Base-by-base conservation (phyloP, 2,888 invertebrate genomes). In the Dicycla oo region DNA sequence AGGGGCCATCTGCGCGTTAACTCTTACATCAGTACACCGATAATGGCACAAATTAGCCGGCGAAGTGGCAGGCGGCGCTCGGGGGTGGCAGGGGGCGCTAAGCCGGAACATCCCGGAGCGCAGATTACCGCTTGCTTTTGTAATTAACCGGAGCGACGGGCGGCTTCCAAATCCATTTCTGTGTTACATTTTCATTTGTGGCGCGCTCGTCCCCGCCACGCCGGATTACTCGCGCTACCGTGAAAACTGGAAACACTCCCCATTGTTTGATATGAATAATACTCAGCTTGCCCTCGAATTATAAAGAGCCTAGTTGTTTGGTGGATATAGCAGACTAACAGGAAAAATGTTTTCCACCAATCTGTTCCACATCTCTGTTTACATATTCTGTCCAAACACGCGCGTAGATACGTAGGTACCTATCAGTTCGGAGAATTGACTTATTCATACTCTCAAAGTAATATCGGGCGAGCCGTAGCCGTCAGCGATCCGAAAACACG, bases 101-200 rank as follows among this genome's bases (percentile, higher is more conserved):
- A 95, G 95, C 95, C 95, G 95, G 95, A 95, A 95, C 95, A 95
- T 95, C 95, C 95, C 95, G 93, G 94, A 94, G 96, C 95, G 96
- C 95, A 95, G 96, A 95, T 95, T 95, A 95, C 96, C 95, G 96
- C 95, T 96, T 96, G 96, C 96, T 96, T 95, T 96, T 95, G 96
- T 96, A 96, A 96, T 96, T 96, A 96, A 96, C 96, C 95, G 95
- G 94, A 94, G 95, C 95, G 95, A 95, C 95, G 95, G 95, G 95
- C 94, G 95, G 95, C 95, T 94, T 95, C 95, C 95, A 94, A 96
- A 96, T 95, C 96, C 96, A 95, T 96, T 96, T 96, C 96, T 94
- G 94, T 95, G 95, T 96, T 95, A 96, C 96, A 96, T 95, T 96
- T 96, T 96, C 96, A 96, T 96, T 96, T 95, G 96, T 89, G 95